These are phyloP conservation scores for Cryptotis parvus DNA, from an alignment of 2,113 vertebrate species.

Conservation along the genomic window DNA sequence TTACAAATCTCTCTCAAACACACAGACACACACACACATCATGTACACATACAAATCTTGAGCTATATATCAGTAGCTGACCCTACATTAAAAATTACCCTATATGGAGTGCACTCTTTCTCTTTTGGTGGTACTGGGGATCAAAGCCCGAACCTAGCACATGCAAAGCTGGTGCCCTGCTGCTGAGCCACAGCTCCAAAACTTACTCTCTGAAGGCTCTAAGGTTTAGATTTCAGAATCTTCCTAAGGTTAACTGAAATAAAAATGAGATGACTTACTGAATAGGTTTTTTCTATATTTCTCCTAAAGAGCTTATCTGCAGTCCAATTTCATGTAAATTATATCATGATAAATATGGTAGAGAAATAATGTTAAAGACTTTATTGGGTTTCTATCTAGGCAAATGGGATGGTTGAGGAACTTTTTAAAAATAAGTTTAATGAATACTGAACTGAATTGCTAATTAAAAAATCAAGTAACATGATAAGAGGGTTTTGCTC, in stretches of 20 bases:
- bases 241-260: slow-evolving; percentile 70
- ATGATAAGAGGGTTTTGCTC: neutral
- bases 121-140: too few relatives aligned
- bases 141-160: too few relatives aligned
- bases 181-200: too few relatives aligned
- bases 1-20: too few relatives aligned
- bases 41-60: too few relatives aligned
- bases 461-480: slow-evolving; percentile 54
- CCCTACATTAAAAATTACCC: slow-evolving; percentile 60
- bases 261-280: slow-evolving; percentile 48
- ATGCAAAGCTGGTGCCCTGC: too few relatives aligned
- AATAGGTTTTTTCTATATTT: slow-evolving; percentile 66
- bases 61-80: slow-evolving; percentile 60
- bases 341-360: neutral
- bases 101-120: neutral
- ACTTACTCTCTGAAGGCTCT: neutral
- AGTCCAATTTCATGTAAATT: slow-evolving; percentile 30
- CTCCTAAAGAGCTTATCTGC: slow-evolving; percentile 25
- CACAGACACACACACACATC: too few relatives aligned
- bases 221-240: slow-evolving; percentile 62
- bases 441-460: slow-evolving; percentile 16
- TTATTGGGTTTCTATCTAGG: slow-evolving; percentile 2
- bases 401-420: slow-evolving; percentile 32
- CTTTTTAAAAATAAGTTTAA: slow-evolving; percentile 55
- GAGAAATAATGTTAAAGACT: slow-evolving; percentile 19